Percentiles rank a stretch among this genome's conserved stretches.
Evolutionary conservation across 2,113 vertebrate genomes (phyloP).

Genomic region (Sander lucioperca): DNA sequence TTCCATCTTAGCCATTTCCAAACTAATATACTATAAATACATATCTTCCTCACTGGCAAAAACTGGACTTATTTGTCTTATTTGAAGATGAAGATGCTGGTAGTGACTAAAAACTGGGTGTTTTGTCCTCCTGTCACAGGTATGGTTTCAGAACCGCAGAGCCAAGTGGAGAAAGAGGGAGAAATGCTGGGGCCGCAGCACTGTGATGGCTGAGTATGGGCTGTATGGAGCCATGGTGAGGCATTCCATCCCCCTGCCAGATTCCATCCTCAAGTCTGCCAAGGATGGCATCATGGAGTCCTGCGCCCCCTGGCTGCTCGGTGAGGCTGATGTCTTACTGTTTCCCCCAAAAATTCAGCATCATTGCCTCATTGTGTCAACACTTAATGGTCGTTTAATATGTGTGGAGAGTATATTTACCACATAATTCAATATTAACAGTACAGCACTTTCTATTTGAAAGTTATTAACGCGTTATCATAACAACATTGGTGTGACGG

Average conservation of each 20-base stretch:
- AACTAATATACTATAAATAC: not conserved
- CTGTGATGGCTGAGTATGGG: slow-evolving; percentile 98
- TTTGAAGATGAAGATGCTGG: no score
- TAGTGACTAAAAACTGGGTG: not conserved
- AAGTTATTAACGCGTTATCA: not conserved
- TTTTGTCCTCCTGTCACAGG: slow-evolving; percentile 79
- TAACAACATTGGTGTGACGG: not conserved
- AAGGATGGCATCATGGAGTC: slow-evolving; percentile 99
- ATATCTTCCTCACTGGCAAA: not conserved
- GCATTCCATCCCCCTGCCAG: slow-evolving; percentile 97
- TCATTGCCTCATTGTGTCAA: not conserved
- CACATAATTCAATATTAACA: not conserved
- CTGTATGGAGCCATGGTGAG: slow-evolving; percentile 99
- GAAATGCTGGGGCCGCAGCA: slow-evolving; percentile 99
- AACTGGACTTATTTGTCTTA: not conserved
- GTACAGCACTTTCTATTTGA: not conserved
- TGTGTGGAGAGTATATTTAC: not conserved
- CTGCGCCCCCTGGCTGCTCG: slow-evolving; percentile 98
- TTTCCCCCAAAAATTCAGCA: not conserved
- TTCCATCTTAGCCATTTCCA: not conserved
- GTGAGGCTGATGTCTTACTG: slow-evolving; percentile 81
- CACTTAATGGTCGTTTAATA: not conserved
- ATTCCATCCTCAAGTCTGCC: slow-evolving; percentile 98
- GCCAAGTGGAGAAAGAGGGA: slow-evolving; percentile 99
- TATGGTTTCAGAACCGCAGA: slow-evolving; percentile 99